Base-by-base conservation (phyloP, 2,888 invertebrate genomes). In the Matsumyia berberina region DNA sequence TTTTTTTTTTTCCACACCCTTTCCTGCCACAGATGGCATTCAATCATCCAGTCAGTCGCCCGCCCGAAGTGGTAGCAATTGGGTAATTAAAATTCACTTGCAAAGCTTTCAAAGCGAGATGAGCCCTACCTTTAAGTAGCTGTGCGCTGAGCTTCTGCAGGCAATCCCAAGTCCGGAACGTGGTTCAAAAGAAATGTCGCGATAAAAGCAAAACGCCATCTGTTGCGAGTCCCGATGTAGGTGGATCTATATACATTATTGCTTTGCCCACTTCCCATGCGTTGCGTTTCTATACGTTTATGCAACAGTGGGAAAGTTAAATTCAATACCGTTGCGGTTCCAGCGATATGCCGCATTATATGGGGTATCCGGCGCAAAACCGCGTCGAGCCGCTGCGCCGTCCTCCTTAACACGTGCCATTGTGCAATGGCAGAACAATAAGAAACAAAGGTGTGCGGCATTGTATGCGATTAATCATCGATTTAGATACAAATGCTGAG, bases 351-450 rank as follows among this genome's bases (percentile, higher is more conserved):
- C 64, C 49, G 49, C 11, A 46, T 31, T 46, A 35, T 17, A 17
- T 15, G 8, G 24, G 35, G 58, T 44, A 69, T 57, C 35, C 76
- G 42, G 39, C 42, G 24, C 19, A 37, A 76, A 46, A 64, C 76
- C 81, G 49, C 8, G 29, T 24, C 19, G 53, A 24, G 24, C 24
- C 33, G n/a, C 31, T n/a, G 35, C 39, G 46, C 55, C 24, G 7
- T 44, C 31, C 49, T 55, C 37, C 44, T 46, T 8, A 78, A 83
- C 83, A 83, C 83, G 78, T 83, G 83, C 73, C 72, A 77, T 72
- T 82, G 60, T 77, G 82, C 72, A 82, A 72, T 51, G 29, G 15
- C 53, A 55, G 46, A 78, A 70, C 57, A 57, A 69, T 55, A 42
- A 11, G 51, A 79, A 62, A 57, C 29, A 44, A 67, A 67, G 60